Percentiles rank a stretch among this genome's conserved stretches.
Conservation (phyloP, 2,113 vertebrate species). For the Epinephelus moara region DNA sequence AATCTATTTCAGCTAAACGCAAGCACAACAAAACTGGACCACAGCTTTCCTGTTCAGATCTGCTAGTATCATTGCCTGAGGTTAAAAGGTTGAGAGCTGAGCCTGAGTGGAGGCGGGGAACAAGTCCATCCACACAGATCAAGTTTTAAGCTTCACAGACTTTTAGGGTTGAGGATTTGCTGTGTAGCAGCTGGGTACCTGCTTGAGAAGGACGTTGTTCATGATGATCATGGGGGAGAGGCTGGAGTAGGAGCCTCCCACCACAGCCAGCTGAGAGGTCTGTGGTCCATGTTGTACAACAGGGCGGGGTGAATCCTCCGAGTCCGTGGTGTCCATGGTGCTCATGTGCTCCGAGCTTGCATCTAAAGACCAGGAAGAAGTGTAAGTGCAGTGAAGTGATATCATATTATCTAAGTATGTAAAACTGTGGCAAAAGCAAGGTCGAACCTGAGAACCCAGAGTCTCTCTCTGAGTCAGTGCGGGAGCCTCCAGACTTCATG, state of each 20-base stretch:
- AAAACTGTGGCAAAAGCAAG: not conserved
- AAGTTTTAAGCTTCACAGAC: not conserved
- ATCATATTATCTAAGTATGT: not conserved
- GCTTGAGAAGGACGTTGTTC: constrained; percentile 94
- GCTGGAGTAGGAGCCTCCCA: constrained; percentile 82
- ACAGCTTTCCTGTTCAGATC: not conserved
- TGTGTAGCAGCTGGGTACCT: constrained; percentile 81
- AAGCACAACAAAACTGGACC: not conserved
- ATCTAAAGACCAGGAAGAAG: constrained; percentile 79
- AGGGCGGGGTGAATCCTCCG: constrained; percentile 78
- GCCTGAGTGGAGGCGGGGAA: not conserved
- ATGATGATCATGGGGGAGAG: constrained; percentile 93
- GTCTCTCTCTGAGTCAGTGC: constrained; percentile 90
- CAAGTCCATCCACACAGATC: not conserved
- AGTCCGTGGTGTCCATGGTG: constrained; percentile 87
- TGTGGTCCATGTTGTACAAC: constrained; percentile 66
- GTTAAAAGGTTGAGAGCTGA: not conserved
- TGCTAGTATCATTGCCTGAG: not conserved
- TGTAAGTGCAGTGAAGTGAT: not conserved
- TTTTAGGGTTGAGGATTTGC: not conserved
- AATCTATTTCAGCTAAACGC: not conserved
- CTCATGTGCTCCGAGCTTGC: constrained; percentile 89
- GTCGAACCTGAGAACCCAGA: constrained; percentile 93
- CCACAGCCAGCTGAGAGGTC: constrained; percentile 75
- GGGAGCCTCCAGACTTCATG: constrained; percentile 65